Conservation (phyloP, 2,888 invertebrate genomes). For the Emesis russula region DNA sequence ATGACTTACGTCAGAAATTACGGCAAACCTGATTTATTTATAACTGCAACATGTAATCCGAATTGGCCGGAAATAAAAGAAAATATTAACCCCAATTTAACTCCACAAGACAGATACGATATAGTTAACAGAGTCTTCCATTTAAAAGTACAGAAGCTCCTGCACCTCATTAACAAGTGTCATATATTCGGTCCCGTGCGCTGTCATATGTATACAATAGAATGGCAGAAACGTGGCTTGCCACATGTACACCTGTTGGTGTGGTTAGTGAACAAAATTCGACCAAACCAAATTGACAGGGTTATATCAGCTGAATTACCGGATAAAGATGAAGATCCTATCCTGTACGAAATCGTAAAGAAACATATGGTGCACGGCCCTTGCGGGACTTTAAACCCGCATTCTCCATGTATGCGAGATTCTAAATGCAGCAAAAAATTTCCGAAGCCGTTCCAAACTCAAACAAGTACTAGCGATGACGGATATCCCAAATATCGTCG, state of each 20-base stretch:
- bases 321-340: constrained; percentile 73
- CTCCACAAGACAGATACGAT: constrained; percentile 75
- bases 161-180: constrained; percentile 71
- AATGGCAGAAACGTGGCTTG: constrained; percentile 83
- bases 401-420: constrained; percentile 82
- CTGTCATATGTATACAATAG: constrained; percentile 74
- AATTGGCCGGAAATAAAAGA: constrained; percentile 71
- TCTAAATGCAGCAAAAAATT: constrained; percentile 76
- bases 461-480: constrained; percentile 80
- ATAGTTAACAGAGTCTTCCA: constrained; percentile 77
- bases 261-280: constrained; percentile 82
- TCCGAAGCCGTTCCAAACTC: constrained; percentile 73
- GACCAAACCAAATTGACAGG: constrained; percentile 79
- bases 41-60: constrained; percentile 52
- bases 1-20: constrained; percentile 70
- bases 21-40: constrained; percentile 53
- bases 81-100: constrained; percentile 69
- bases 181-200: constrained; percentile 68
- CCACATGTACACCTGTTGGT: constrained; percentile 78
- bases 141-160: constrained; percentile 73
- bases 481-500: constrained; percentile 85
- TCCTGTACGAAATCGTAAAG: constrained; percentile 76
- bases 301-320: constrained; percentile 84
- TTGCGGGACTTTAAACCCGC: constrained; percentile 71
- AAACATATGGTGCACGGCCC: constrained; percentile 82